Conservation (phyloP, 2,888 invertebrate genomes). For the Amphipyra tragopoginis region DNA sequence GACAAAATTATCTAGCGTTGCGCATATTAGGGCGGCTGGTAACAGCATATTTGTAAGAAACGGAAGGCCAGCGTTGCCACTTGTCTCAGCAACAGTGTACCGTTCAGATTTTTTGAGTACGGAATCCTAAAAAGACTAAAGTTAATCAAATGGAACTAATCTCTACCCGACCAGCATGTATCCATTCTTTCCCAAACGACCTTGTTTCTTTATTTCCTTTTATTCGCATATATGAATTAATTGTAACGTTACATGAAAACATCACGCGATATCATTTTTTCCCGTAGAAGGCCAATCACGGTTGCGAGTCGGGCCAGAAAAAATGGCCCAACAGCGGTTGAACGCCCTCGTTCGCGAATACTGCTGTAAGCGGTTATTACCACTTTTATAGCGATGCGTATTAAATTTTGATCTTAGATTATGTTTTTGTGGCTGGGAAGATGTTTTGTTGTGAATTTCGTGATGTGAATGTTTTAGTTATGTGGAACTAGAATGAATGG, state of each 20-base stretch:
- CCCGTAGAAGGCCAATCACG: slow-evolving; percentile 45
- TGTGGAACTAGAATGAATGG: background rate
- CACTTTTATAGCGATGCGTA: slow-evolving; percentile 48
- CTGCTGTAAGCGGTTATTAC: slow-evolving; percentile 40
- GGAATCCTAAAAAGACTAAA: too few relatives aligned
- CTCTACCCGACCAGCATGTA: background rate
- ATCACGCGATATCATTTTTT: slow-evolving; percentile 55
- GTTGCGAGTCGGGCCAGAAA: slow-evolving; percentile 48
- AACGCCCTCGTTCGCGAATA: slow-evolving; percentile 48
- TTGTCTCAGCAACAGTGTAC: too few relatives aligned
- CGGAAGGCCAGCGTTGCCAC: too few relatives aligned
- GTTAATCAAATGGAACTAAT: background rate
- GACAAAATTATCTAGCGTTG: too few relatives aligned
- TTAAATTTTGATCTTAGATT: slow-evolving; percentile 57
- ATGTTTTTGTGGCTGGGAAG: slow-evolving; percentile 32
- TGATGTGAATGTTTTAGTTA: slow-evolving; percentile 41
- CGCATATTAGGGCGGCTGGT: too few relatives aligned
- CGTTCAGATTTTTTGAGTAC: too few relatives aligned
- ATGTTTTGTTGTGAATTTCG: slow-evolving; percentile 34
- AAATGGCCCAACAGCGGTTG: slow-evolving; percentile 49
- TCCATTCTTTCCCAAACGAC: slow-evolving; percentile 12
- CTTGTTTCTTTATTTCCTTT: slow-evolving; percentile 25
- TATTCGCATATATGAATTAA: slow-evolving; percentile 43
- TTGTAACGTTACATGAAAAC: slow-evolving; percentile 46
- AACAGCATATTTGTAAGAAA: too few relatives aligned